A percentile compares a stretch with the other conserved stretches of the same genome.
Evolutionary conservation across 2,888 invertebrate species (phyloP).

Genomic region (Hoplodrina blanda): DNA sequence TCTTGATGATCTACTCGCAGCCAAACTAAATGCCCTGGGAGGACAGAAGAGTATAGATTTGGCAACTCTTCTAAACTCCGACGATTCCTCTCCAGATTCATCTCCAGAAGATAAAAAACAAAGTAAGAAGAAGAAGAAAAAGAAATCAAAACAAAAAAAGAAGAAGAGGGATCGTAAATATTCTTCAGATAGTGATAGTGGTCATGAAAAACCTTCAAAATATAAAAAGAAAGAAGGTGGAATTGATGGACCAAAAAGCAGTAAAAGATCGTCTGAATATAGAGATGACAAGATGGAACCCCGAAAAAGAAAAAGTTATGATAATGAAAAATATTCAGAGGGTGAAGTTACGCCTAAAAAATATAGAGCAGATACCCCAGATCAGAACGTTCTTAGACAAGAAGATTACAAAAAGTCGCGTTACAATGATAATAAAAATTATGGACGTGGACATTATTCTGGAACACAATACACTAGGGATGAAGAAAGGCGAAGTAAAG

Average conservation of each 20-base stretch:
- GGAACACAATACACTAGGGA: conserved; percentile 37
- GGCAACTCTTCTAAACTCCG: conserved; percentile 80
- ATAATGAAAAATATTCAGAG: conserved; percentile 49
- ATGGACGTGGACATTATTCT: conserved; percentile 27
- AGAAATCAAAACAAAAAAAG: conserved; percentile 75
- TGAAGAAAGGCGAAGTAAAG: conserved; percentile 56
- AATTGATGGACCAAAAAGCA: conserved; percentile 40
- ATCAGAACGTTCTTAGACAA: conserved; percentile 48
- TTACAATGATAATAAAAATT: conserved; percentile 32
- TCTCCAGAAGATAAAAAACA: conserved; percentile 67
- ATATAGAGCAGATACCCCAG: conserved; percentile 66
- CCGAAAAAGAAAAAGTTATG: conserved; percentile 66
- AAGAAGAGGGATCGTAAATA: conserved; percentile 69
- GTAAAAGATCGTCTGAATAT: conserved; percentile 33
- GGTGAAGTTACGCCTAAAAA: conserved; percentile 62
- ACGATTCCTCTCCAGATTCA: conserved; percentile 77
- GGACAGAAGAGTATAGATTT: conserved; percentile 81
- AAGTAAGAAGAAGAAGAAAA: conserved; percentile 72
- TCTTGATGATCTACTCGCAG: conserved; percentile 93
- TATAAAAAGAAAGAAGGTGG: conserved; percentile 47
- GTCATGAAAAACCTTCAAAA: conserved; percentile 54
- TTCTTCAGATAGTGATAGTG: conserved; percentile 34
- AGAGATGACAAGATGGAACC: conserved; percentile 47
- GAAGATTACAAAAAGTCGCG: conserved; percentile 65
- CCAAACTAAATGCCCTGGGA: conserved; percentile 92